These are phyloP conservation scores for Nettapus auritus DNA, from an alignment of 2,113 vertebrate genomes.

Conservation along the genomic window DNA sequence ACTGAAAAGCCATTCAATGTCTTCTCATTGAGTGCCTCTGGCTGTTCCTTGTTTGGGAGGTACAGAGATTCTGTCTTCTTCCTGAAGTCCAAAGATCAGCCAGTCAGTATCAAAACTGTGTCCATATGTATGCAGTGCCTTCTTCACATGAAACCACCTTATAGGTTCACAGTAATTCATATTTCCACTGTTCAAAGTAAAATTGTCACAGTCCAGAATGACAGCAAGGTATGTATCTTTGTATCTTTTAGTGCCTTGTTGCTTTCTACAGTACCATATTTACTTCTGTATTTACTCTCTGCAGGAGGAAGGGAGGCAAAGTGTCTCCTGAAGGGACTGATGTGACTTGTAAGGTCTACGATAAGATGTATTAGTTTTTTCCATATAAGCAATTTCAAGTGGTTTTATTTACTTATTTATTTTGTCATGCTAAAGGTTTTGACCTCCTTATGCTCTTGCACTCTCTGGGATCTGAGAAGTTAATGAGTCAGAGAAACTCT, in stretches of 20 bases:
- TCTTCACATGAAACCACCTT: neutral
- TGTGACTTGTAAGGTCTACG: too few relatives aligned
- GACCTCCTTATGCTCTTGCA: neutral
- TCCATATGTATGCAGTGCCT: fast-evolving
- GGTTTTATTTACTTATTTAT: neutral
- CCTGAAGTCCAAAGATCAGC: fast-evolving
- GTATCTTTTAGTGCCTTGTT: neutral
- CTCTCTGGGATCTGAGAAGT: neutral
- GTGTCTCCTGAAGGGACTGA: neutral
- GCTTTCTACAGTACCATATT: neutral
- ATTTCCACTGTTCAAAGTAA: neutral
- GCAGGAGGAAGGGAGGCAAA: neutral
- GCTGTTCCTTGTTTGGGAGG: neutral
- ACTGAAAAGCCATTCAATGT: neutral
- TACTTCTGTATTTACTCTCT: neutral
- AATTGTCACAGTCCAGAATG: neutral
- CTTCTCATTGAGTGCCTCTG: neutral
- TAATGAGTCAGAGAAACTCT: neutral
- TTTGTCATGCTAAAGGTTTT: neutral
- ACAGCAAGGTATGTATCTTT: neutral
- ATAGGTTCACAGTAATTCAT: neutral
- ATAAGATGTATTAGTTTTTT: neutral
- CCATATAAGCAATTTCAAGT: neutral
- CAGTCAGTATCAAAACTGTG: neutral
- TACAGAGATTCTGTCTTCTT: neutral